Evolutionary conservation across 2,113 vertebrate genomes (phyloP), one percentile per base, ranked within the genome.

Genomic region (Channa maculata): DNA sequence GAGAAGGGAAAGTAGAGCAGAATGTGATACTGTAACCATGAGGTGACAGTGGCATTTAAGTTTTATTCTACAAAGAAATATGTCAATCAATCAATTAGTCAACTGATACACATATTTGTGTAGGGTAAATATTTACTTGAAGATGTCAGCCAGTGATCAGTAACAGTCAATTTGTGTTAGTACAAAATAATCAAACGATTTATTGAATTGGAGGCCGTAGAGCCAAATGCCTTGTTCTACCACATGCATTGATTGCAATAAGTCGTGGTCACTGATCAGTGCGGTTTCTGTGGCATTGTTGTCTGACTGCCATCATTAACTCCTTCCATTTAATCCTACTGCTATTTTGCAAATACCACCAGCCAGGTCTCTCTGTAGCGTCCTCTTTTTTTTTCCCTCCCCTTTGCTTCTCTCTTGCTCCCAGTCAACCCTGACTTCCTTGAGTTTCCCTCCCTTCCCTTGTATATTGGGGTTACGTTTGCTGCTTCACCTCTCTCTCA

Each of bases 161-260:
- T 24, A 24, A 24, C 24, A 24, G 24, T 24, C 24, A 24, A 24
- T 24, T 24, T 24, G 24, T 24, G 24, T 24, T 24, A 24, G 24
- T 24, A 1, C 24, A 62, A 34, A 34, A 33, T 44, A 12, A 60
- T 24, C n/a, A 62, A 44, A 13, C 6, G 59, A 13, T 48, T 13
- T 46, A 15, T 37, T 52, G 43, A 4, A 59, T 53, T 37, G 0
- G 45, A 7, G 15, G 60, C 62, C 36, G 59, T 34, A 8, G 14
- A 24, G 65, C 51, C 67, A 61, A 66, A 73, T 7, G 62, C 15
- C 45, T 36, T 9, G 36, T 68, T 63, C 59, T 15, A 46, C 65
- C 52, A 62, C 69, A 66, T 43, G 59, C 63, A 81, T 80, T 67
- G 76, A 85, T 86, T 41, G 61, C 70, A 76, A 59, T 57, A 73